A percentile compares a stretch with the other conserved stretches of the same genome.
Conservation (phyloP, 1,140 invertebrate species). For the Idris sp. region DNA sequence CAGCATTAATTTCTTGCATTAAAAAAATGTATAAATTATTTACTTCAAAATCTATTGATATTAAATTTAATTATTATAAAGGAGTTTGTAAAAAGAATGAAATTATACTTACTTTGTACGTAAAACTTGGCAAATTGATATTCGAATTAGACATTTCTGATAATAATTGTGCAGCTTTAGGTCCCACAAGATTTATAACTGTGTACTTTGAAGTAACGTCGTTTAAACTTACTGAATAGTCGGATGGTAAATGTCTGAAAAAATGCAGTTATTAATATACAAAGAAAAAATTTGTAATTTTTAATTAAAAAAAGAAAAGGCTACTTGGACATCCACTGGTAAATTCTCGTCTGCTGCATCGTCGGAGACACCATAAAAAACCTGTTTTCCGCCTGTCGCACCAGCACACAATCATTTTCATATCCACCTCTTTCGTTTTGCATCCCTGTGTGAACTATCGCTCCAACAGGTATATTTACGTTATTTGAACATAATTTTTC, state of each 20-base stretch:
- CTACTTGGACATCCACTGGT: slow-evolving; percentile 84
- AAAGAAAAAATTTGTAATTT: not conserved
- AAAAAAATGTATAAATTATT: too few species aligned
- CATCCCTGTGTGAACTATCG: slow-evolving; percentile 89
- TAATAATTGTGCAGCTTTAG: slow-evolving; percentile 85
- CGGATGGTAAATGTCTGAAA: slow-evolving; percentile 80
- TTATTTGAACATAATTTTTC: slow-evolving; percentile 89
- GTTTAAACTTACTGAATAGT: slow-evolving; percentile 83
- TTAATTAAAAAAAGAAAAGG: slow-evolving; percentile 7
- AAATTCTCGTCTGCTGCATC: slow-evolving; percentile 87
- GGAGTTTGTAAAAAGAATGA: too few species aligned
- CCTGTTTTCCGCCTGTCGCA: slow-evolving; percentile 83
- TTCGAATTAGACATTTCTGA: slow-evolving; percentile 86
- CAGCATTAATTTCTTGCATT: too few species aligned
- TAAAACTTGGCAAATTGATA: slow-evolving; percentile 85
- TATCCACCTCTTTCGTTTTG: slow-evolving; percentile 88
- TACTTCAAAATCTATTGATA: too few species aligned
- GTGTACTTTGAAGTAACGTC: slow-evolving; percentile 91
- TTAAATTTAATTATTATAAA: too few species aligned
- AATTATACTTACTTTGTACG: slow-evolving; percentile 85
- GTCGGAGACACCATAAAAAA: slow-evolving; percentile 92
- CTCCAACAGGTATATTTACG: slow-evolving; percentile 85
- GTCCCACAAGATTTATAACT: slow-evolving; percentile 90
- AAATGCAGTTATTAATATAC: not conserved
- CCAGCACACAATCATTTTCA: slow-evolving; percentile 89